These are phyloP conservation scores for Drosophila tropicalis DNA, from an alignment of 1,140 invertebrate species.

Conservation along the genomic window DNA sequence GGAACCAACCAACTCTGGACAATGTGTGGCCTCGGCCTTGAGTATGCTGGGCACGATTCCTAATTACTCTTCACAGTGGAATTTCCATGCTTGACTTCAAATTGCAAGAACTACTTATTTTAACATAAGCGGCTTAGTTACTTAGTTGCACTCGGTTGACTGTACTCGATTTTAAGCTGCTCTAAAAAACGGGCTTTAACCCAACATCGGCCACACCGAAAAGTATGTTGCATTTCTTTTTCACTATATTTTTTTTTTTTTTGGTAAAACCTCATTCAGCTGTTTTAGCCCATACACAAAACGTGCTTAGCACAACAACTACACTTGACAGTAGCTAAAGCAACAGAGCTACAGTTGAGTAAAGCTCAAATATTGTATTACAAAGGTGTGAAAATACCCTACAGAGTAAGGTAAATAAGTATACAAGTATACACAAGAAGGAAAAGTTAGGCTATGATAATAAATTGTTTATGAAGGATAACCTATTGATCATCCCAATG, in stretches of 20 bases:
- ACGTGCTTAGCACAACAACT: conserved; percentile 38
- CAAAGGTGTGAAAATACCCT: background rate
- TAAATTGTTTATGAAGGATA: too few species aligned
- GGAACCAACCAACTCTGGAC: background rate
- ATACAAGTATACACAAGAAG: too few species aligned
- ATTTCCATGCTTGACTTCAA: conserved; percentile 19
- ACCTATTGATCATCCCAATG: too few species aligned
- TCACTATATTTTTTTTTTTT: background rate
- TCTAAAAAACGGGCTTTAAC: conserved; percentile 11
- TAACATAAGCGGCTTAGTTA: conserved; percentile 14
- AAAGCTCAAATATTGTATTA: background rate
- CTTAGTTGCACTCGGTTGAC: conserved; percentile 8
- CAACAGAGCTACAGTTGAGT: background rate
- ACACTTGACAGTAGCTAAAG: conserved; percentile 12
- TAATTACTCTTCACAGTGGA: conserved; percentile 4
- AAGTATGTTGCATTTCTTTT: conserved; percentile 12
- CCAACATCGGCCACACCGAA: background rate
- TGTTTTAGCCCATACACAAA: conserved; percentile 16
- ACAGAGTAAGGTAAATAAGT: too few species aligned
- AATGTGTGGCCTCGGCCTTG: conserved; percentile 1
- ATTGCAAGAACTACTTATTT: conserved; percentile 2
- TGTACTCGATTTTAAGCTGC: conserved; percentile 17
- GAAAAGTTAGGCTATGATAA: too few species aligned
- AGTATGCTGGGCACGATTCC: background rate
- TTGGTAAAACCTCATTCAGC: conserved; percentile 11